Conservation (phyloP, 2,797 vertebrate genomes). For the Hozukius guyotensis region DNA sequence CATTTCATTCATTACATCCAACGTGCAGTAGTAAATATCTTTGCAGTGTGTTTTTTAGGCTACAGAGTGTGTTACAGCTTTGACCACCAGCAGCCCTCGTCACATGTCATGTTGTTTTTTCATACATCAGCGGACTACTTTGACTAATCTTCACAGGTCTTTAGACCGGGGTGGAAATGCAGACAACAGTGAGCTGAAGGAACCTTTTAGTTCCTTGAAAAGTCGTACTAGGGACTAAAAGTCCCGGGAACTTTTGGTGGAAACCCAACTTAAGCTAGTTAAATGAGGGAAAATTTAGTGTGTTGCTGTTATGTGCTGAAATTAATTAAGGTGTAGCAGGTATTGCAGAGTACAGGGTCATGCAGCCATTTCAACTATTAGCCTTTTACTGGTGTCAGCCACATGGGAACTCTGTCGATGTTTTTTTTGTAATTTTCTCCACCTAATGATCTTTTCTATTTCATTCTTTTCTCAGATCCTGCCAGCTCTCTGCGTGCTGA, state of each 20-base stretch:
- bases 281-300: neutral
- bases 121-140: too few species aligned
- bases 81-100: too few species aligned
- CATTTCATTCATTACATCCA: too few species aligned
- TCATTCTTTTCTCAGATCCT: constrained; percentile 86
- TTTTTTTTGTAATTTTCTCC: constrained; percentile 1
- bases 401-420: neutral
- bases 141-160: too few species aligned
- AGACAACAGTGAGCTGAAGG: too few species aligned
- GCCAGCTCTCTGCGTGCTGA: constrained; percentile 96
- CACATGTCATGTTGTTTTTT: too few species aligned
- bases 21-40: fast-evolving
- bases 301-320: neutral
- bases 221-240: too few species aligned
- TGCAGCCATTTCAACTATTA: neutral
- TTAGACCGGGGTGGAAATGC: too few species aligned
- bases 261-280: neutral
- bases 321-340: neutral
- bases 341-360: neutral
- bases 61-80: too few species aligned
- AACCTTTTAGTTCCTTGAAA: too few species aligned
- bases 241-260: too few species aligned
- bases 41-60: too few species aligned
- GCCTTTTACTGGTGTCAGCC: neutral
- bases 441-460: neutral